Evolutionary conservation across 2,888 invertebrate genomes (phyloP), one percentile per base, ranked within the genome.

Genomic region (Merodon equestris): DNA sequence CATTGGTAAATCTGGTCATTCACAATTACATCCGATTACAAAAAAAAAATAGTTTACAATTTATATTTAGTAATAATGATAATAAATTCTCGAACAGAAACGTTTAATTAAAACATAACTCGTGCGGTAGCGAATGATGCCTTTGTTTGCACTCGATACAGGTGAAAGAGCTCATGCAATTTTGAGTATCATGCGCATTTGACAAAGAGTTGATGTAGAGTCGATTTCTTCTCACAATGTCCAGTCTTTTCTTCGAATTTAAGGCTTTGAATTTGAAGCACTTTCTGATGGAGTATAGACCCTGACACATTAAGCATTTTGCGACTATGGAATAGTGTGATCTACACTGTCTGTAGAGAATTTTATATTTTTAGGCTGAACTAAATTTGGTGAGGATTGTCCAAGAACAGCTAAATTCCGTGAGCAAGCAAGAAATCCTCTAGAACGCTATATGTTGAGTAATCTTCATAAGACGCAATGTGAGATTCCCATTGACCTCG

Each of bases 231-330:
- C n/a, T 42, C 0, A 36, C 19, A 45, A 44, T 40, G n/a, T 51
- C 38, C 4, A 45, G 9, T 44, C n/a, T 5, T 18, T 19, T 66
- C n/a, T 15, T 57, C 1, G 42, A 1, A 10, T 34, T 63, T 12
- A 63, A 18, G n/a, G 45, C 34, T 34, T 57, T 66, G 15, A 56
- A 48, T 44, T 56, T 56, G 17, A 66, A 66, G n/a, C 66, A 66
- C 14, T 66, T 63, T 14, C 72, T n/a, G 38, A 64, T 64, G 5
- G 56, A 72, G 36, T 66, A 42, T 38, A 14, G 18, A 10, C 45
- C 57, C 12, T 45, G 57, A 15, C 57, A 34, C 34, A 45, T 12
- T 4, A 36, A 45, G 17, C 58, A 47, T 5, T 45, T 58, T 12
- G 1, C 2, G 2, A 54, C 9, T n/a, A 40, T 54, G 1, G 53